Base-by-base conservation (phyloP, 2,113 vertebrate species). In the Damaliscus lunatus region DNA sequence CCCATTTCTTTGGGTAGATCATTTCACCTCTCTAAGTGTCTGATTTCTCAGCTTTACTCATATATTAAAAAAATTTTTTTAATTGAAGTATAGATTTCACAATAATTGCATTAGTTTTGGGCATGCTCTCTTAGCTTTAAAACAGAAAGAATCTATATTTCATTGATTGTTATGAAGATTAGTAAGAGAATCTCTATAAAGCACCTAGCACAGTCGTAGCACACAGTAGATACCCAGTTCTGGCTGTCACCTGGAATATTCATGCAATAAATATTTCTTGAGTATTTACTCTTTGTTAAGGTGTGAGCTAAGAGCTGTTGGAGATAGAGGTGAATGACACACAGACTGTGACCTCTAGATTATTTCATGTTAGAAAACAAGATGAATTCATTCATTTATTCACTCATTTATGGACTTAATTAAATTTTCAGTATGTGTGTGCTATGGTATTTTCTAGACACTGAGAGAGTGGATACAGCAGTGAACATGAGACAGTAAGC, bases 341-440 rank as follows among this genome's bases (percentile, higher is more conserved):
- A 84, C 23, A 77, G 64, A 33, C 19, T 96, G 40, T 89, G 78
- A 95, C 40, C 23, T 96, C 55, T 67, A 78, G 78, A 48, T 96
- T 36, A 96, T 90, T 27, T 88, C 64, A 85, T 40, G 31, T 31
- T 77, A 93, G 95, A 50, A 90, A 93, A 78, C 77, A 78, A 96
- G n/a, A 89, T 53, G 31, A 36, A 36, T 80, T 94, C 19, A 36
- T 94, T 93, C n/a, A 83, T 74, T 88, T 55, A 96, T 59, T 60
- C n/a, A 88, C 43, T 92, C 15, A 88, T 48, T 67, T 88, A 59
- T 93, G 12, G 31, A 77, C 62, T 60, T 16, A 88, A 17, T 52
- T 87, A 83, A 40, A 40, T 40, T 40, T 55, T 90, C 40, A 62
- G 57, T 53, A 88, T 17, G 36, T 93, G 83, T 43, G 19, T 57